These are phyloP conservation scores for Carapus acus DNA, from an alignment of 2,797 vertebrate genomes.

Conservation along the genomic window DNA sequence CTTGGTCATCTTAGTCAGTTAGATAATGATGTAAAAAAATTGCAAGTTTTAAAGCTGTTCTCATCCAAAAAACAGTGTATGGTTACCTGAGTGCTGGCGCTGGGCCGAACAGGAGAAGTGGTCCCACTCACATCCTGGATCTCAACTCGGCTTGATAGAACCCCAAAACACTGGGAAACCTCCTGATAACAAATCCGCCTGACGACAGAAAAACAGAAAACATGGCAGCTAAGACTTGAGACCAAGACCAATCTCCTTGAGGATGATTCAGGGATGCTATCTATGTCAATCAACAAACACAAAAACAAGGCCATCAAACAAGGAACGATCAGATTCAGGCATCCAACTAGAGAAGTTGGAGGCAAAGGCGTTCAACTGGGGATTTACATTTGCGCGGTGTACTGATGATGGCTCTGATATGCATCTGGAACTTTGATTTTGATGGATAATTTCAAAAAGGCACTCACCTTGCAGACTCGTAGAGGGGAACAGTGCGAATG, in stretches of 20 bases:
- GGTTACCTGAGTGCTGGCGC: conserved; percentile 95
- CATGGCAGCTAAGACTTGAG: background rate
- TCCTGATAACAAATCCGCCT: conserved; percentile 99
- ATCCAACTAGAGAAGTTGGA: too few species aligned
- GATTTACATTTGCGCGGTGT: conserved; percentile 16
- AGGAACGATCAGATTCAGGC: background rate
- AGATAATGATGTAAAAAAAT: conserved; percentile 31
- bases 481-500: conserved; percentile 95
- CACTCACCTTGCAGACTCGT: conserved; percentile 91
- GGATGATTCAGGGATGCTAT: too few species aligned
- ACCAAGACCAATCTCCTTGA: too few species aligned
- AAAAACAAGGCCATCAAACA: too few species aligned
- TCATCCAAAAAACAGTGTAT: conserved; percentile 11
- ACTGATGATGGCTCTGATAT: conserved; percentile 5
- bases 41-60: conserved; percentile 32
- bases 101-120: conserved; percentile 88
- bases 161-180: conserved; percentile 95
- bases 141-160: conserved; percentile 93
- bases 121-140: conserved; percentile 93
- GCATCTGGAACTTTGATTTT: background rate
- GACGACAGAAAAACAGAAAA: conserved; percentile 2
- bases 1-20: conserved; percentile 24
- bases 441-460: background rate
- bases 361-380: too few species aligned
- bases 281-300: too few species aligned